Evolutionary conservation across 2,888 invertebrate species (phyloP), one percentile per base, ranked within the genome.

Genomic region (Polydrusus cervinus): DNA sequence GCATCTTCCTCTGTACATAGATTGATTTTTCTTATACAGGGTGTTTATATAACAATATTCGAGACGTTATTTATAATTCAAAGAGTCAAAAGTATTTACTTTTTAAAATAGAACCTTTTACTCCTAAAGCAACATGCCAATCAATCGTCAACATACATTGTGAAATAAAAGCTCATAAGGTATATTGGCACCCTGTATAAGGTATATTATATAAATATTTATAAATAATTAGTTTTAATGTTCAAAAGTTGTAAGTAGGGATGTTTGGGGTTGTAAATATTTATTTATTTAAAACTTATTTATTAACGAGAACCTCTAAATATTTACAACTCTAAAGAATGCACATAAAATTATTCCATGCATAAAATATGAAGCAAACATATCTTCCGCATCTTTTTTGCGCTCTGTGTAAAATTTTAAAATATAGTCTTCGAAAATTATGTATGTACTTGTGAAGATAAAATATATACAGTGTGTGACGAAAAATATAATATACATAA

Each of bases 1-100:
- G 81, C 80, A 78, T 76, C 76, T 76, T 76, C 76, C 76, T 61
- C 55, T 75, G 70, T 62, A 75, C 43, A 75, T 69, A 73, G 60
- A 13, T 34, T 25, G 18, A 38, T 51, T 38, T 62, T 25, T 61
- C 8, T 10, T 70, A 47, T 60, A 34, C 49, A 16, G 40, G 51
- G 69, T 61, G 61, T 61, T 70, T 70, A 61, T 38, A 9, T 6
- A 57, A 66, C 25, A 43, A n/a, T 60, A 34, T 38, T 13, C 25
- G 25, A 25, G 25, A 25, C 25, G 25, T 25, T 25, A 25, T 3
- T 25, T 25, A 3, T 25, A n/a, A n/a, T n/a, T n/a, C n/a, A n/a
- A n/a, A n/a, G n/a, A n/a, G n/a, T 25, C 25, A 5, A 25, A 25
- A 5, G 25, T 25, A 25, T 25, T 25, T 25, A 25, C 25, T n/a